These are phyloP conservation scores for Campoletis raptor DNA, from an alignment of 2,888 invertebrate species.

Conservation along the genomic window DNA sequence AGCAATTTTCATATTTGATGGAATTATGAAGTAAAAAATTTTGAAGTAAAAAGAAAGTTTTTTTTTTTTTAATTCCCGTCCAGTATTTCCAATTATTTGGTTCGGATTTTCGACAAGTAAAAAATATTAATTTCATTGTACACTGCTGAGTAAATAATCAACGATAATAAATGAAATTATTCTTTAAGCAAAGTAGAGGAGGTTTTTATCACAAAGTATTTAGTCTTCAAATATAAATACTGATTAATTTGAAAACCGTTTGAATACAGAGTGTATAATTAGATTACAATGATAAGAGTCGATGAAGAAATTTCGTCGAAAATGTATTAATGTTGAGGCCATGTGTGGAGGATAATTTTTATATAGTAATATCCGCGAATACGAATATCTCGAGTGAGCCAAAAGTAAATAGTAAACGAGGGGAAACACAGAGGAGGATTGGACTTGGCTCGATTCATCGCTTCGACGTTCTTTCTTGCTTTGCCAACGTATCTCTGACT, in stretches of 20 bases:
- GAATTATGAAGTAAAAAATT: not conserved
- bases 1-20: not conserved
- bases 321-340: not conserved
- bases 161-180: no score
- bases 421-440: not conserved
- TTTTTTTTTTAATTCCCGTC: no score
- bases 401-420: conserved; percentile 45
- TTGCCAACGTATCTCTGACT: conserved; percentile 67
- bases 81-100: no score
- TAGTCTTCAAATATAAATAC: no score
- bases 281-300: not conserved
- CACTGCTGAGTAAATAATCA: no score
- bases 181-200: no score
- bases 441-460: conserved; percentile 55
- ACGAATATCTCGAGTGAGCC: conserved; percentile 23
- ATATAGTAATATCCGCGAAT: not conserved
- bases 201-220: no score
- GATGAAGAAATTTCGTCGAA: not conserved
- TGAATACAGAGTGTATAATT: not conserved
- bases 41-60: no score
- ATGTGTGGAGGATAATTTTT: not conserved
- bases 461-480: conserved; percentile 15
- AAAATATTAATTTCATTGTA: no score
- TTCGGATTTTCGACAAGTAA: no score
- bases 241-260: not conserved